These are phyloP conservation scores for Cataglyphis rosenhaueri DNA, from an alignment of 2,888 invertebrate genomes.

Conservation along the genomic window DNA sequence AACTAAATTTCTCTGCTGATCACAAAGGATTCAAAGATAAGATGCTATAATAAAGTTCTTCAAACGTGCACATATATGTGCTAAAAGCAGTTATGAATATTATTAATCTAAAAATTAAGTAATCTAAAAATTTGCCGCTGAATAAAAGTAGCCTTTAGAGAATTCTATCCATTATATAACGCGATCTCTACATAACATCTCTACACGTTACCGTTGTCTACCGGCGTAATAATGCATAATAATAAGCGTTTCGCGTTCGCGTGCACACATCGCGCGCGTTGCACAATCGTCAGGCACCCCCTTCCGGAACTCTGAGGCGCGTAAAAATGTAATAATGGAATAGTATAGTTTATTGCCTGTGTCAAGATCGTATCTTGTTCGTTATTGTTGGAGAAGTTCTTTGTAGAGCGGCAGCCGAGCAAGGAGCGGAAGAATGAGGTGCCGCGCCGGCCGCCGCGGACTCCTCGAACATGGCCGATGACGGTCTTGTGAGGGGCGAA, in stretches of 20 bases:
- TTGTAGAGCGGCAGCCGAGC: constrained; percentile 63
- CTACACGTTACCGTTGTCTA: neutral
- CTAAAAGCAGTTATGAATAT: neutral
- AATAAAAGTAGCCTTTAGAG: neutral
- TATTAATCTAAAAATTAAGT: neutral
- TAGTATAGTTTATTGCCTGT: constrained; percentile 50
- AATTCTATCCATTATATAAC: neutral
- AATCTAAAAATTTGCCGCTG: neutral
- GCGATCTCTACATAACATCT: neutral
- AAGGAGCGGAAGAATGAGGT: constrained; percentile 42
- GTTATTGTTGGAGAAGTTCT: constrained; percentile 63
- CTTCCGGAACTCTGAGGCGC: constrained; percentile 22
- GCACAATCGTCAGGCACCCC: constrained; percentile 45
- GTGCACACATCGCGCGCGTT: constrained; percentile 26
- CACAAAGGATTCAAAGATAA: neutral
- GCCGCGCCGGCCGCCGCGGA: constrained; percentile 30
- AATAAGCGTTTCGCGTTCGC: constrained; percentile 35
- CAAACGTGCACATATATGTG: neutral
- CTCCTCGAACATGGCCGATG: constrained; percentile 50
- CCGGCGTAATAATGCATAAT: neutral
- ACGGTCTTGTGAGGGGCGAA: constrained; percentile 42
- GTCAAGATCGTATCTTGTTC: constrained; percentile 61
- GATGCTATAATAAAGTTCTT: neutral
- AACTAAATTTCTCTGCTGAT: neutral
- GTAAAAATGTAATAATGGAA: constrained; percentile 54